Evolutionary conservation across 2,797 vertebrate species (phyloP).

Genomic region (Pitangus sulphuratus): DNA sequence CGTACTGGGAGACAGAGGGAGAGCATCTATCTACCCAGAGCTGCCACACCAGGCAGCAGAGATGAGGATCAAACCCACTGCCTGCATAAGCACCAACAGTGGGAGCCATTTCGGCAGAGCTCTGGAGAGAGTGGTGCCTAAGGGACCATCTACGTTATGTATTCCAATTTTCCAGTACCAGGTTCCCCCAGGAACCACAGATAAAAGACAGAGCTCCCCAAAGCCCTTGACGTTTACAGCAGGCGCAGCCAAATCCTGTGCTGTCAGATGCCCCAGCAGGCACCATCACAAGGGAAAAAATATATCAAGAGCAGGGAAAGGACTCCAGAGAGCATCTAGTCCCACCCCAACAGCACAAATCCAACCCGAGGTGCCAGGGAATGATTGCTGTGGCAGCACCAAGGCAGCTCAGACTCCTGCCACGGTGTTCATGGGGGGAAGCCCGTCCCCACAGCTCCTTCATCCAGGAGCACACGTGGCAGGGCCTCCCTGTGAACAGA

Average conservation of each 20-base stretch:
- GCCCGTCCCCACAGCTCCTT: rapidly evolving
- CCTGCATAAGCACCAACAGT: rapidly evolving
- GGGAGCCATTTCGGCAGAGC: neutral
- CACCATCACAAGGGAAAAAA: rapidly evolving
- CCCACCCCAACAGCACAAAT: neutral
- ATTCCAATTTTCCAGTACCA: neutral
- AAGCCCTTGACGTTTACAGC: rapidly evolving
- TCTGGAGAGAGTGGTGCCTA: neutral
- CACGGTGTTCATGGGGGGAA: rapidly evolving
- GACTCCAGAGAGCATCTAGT: neutral
- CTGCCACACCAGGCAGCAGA: rapidly evolving
- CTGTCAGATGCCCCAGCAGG: neutral
- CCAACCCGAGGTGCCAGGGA: neutral
- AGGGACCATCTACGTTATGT: neutral
- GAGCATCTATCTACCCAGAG: neutral
- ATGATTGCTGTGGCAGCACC: neutral
- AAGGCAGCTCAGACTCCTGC: rapidly evolving
- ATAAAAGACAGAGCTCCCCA: neutral
- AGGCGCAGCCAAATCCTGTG: rapidly evolving
- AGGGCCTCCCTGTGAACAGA: neutral
- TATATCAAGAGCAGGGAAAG: neutral
- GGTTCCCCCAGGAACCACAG: neutral
- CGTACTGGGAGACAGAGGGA: rapidly evolving
- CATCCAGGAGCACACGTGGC: rapidly evolving
- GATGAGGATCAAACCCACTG: neutral